phyloP scores from a whole-genome alignment of 2,888 invertebrate species.

The Zaprionus lineosus region DNA sequence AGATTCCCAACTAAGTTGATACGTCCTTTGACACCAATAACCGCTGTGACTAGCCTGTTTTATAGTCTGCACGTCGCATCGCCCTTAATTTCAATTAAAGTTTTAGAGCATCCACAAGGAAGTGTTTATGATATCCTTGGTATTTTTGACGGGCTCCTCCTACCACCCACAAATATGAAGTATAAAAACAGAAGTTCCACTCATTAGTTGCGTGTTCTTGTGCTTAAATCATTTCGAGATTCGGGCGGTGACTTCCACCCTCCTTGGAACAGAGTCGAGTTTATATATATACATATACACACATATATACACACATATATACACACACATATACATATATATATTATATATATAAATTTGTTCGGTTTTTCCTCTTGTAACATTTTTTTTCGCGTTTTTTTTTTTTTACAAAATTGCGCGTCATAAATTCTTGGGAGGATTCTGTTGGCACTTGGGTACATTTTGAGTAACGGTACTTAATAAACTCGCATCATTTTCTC shows the following conservation, averaged over 20 bases:
- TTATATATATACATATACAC: conserved; percentile 57
- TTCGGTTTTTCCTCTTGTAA: conserved; percentile 20
- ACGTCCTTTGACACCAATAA: too few species aligned
- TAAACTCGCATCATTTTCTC: conserved; percentile 76
- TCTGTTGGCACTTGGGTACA: conserved; percentile 46
- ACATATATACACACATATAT: too few species aligned
- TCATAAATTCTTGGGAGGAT: conserved; percentile 71
- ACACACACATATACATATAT: too few species aligned
- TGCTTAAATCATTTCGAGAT: conserved; percentile 67
- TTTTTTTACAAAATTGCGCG: conserved; percentile 50
- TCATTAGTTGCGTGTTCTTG: conserved; percentile 72
- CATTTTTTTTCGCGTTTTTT: conserved; percentile 3
- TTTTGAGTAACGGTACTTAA: conserved; percentile 75
- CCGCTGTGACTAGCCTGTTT: not conserved
- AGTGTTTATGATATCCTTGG: conserved; percentile 36
- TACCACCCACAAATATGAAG: too few species aligned
- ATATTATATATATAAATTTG: conserved; percentile 67
- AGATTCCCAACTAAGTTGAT: too few species aligned
- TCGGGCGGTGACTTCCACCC: too few species aligned
- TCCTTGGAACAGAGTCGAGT: conserved; percentile 32
- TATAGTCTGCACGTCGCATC: conserved; percentile 48
- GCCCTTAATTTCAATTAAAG: conserved; percentile 68
- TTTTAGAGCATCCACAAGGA: conserved; percentile 6
- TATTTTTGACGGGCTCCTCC: too few species aligned
- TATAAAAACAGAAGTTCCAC: conserved; percentile 28